Base-by-base conservation (phyloP, 2,113 vertebrate species). In the Centropus unirufus region DNA sequence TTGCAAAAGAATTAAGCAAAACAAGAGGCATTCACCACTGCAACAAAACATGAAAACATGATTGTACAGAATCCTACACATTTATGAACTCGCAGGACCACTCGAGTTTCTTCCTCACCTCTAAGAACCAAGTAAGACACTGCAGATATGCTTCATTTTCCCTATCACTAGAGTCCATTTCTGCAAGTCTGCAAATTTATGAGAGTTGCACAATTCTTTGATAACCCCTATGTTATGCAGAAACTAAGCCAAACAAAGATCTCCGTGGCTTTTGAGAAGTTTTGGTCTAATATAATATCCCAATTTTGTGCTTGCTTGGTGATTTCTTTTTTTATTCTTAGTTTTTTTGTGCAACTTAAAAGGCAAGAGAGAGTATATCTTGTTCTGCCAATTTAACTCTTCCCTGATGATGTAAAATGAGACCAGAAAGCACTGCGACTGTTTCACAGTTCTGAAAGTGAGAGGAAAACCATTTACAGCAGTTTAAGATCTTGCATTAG, bases 21-120 rank as follows among this genome's bases (percentile, higher is more conserved):
- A 47, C 9, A 67, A 80, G 8, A 26, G 14, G 49, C 20, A 42
- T 30, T 46, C 32, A 52, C 24, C 63, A 32, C 16, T 62, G 17
- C 51, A 77, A 34, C 3, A 70, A 63, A 63, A 52, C 22, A 46
- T 1, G 30, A 36, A 66, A 89, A 44, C 2, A 29, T 7, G 24
- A 21, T 36, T 24, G 66, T 26, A 58, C 5, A 32, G 24, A 27
- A 22, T 55, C 22, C 42, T 23, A 34, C 39, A 46, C n/a, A n/a
- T 0, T 54, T 20, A 30, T 0, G 1, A 51, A 44, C 32, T 52
- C 32, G 23, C 4, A 47, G 39, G 29, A 27, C n/a, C 87, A 59
- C 12, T 12, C 4, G 14, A 63, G 32, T 66, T 87, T 72, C 21
- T 30, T 72, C 23, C 34, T 59, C 27, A 61, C 39, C n/a, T 61